A percentile compares a stretch with the other conserved stretches of the same genome.
These are phyloP conservation scores for Gymnothorax javanicus DNA, from an alignment of 2,797 vertebrate species.

Conservation along the genomic window DNA sequence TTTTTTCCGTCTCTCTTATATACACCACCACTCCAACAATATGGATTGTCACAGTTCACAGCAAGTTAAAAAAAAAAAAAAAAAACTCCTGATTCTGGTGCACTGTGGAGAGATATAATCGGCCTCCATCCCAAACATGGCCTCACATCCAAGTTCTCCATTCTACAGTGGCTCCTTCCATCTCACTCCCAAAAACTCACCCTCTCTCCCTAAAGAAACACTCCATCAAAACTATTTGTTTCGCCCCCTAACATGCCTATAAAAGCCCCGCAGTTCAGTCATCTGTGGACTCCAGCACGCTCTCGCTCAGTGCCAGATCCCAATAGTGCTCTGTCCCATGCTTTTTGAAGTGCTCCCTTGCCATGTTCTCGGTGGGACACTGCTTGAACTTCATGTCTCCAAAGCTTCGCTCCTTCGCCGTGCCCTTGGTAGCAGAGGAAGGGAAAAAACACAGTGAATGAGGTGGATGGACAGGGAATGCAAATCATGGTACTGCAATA, in stretches of 20 bases:
- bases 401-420: conserved; percentile 90
- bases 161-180: not conserved
- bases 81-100: not conserved
- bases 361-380: conserved; percentile 97
- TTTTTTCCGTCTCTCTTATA: not conserved
- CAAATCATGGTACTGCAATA: not conserved
- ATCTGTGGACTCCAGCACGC: conserved; percentile 88
- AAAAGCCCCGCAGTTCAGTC: conserved; percentile 61
- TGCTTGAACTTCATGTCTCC: conserved; percentile 98
- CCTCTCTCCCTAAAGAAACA: not conserved
- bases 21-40: not conserved
- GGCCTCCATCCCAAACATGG: not conserved
- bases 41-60: not conserved
- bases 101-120: not conserved
- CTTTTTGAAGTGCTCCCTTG: conserved; percentile 97
- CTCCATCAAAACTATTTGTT: conserved; percentile 4
- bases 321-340: conserved; percentile 94
- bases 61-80: not conserved
- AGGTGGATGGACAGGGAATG: not conserved
- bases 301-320: conserved; percentile 94
- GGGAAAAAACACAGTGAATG: not conserved
- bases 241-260: not conserved
- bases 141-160: not conserved
- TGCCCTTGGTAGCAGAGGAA: conserved; percentile 76
- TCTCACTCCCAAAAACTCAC: not conserved